Conservation (phyloP, 2,113 vertebrate genomes). For the Callithrix jacchus region DNA sequence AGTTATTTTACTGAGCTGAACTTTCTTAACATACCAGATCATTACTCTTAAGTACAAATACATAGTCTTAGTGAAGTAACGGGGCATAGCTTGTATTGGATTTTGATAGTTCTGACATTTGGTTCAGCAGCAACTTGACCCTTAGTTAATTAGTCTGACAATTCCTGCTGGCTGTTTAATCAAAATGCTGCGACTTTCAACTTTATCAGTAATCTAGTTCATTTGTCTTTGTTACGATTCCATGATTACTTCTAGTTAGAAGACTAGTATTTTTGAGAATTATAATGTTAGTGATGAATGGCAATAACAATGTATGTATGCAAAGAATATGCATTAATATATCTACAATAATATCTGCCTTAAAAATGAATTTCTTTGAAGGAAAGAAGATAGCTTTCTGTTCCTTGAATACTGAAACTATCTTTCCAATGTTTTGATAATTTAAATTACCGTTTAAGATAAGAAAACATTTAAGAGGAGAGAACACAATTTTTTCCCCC, state of each 20-base stretch:
- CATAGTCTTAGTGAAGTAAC: slow-evolving; percentile 67
- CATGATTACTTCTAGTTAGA: slow-evolving; percentile 77
- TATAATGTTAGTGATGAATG: slow-evolving; percentile 81
- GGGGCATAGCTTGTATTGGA: slow-evolving; percentile 62
- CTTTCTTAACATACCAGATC: slow-evolving; percentile 72
- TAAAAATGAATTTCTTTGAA: slow-evolving; percentile 75
- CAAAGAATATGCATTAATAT: slow-evolving; percentile 74
- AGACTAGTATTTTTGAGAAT: slow-evolving; percentile 82
- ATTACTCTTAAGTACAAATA: slow-evolving; percentile 76
- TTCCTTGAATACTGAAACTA: background rate
- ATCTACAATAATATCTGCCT: slow-evolving; percentile 73
- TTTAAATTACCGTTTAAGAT: slow-evolving; percentile 11
- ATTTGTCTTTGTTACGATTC: slow-evolving; percentile 85
- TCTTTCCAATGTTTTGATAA: background rate
- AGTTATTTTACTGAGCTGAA: slow-evolving; percentile 70
- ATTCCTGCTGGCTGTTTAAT: slow-evolving; percentile 81
- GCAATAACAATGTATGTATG: slow-evolving; percentile 67
- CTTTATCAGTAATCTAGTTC: slow-evolving; percentile 84
- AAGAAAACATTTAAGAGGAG: slow-evolving; percentile 33
- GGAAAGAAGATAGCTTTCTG: slow-evolving; percentile 60
- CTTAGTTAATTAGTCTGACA: slow-evolving; percentile 81
- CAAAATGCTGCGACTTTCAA: slow-evolving; percentile 82
- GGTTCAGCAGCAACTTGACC: slow-evolving; percentile 76
- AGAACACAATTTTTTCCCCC: slow-evolving; percentile 26
- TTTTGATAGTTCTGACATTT: slow-evolving; percentile 67